Conservation (phyloP, 2,113 vertebrate genomes). For the Hippocampus abdominalis region DNA sequence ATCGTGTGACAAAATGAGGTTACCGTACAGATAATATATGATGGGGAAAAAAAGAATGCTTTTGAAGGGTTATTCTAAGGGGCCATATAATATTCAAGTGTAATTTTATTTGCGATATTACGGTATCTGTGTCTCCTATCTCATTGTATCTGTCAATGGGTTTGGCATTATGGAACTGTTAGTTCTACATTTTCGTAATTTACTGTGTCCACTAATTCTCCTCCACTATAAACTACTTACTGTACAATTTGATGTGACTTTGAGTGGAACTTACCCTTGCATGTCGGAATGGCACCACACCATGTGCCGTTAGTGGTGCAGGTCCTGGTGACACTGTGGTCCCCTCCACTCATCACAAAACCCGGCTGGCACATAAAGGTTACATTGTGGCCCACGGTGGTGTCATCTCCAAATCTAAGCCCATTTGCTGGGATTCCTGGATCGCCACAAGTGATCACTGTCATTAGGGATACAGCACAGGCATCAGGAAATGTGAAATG, state of each 20-base stretch:
- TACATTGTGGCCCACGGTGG: conserved; percentile 89
- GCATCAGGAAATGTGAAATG: conserved; percentile 18
- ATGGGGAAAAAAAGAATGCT: no score
- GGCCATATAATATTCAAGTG: no score
- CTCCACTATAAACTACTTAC: no score
- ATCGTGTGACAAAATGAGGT: no score
- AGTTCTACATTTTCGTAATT: not conserved
- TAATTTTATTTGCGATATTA: no score
- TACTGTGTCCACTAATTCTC: not conserved
- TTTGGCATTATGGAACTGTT: no score
- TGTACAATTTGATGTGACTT: not conserved
- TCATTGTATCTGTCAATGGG: no score
- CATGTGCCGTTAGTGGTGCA: conserved; percentile 92
- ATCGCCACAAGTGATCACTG: conserved; percentile 94
- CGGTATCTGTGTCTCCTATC: no score
- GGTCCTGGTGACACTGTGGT: conserved; percentile 71
- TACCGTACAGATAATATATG: no score
- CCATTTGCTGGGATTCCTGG: conserved; percentile 91
- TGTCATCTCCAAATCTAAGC: conserved; percentile 85
- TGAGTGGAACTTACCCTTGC: conserved; percentile 61
- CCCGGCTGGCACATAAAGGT: conserved; percentile 91
- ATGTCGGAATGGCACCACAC: conserved; percentile 82
- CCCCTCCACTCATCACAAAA: conserved; percentile 78
- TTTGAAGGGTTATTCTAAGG: no score
- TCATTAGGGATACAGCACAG: conserved; percentile 9